Evolutionary conservation across 2,888 invertebrate genomes (phyloP), one percentile per base, ranked within the genome.

Genomic region (Tyria jacobaeae): DNA sequence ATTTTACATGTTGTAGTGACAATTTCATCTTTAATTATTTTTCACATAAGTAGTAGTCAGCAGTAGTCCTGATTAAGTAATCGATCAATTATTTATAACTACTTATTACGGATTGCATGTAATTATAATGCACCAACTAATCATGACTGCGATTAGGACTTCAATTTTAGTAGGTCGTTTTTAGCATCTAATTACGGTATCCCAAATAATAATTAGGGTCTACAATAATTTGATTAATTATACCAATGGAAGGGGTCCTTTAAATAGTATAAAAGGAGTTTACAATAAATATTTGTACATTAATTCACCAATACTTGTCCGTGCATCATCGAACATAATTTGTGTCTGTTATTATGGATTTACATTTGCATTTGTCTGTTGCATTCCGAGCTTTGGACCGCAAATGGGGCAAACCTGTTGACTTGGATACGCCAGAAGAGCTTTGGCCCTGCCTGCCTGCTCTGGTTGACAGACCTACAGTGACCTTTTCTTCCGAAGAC

Each of bases 401-500:
- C 39, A 89, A 90, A 73, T 90, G 89, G 90, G 89, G 89, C 0
- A 72, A 66, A 1, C 74, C 87, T 0, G 70, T 90, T 0, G 87
- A 90, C 64, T 73, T 90, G 63, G 86, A 88, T 3, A 75, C 75
- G 6, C 61, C 81, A 0, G 75, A 76, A 15, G 78, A 79, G 5
- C 64, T 74, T 0, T 39, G 66, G 0, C 73, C 82, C 0, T 86
- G 84, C 64, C 47, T 75, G 1, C 85, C 86, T 15, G 86, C 84
- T 17, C 66, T 80, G 1, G 62, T 88, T 0, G 89, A 90, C 3
- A 61, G 60, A 21, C 75, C 83, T 3, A 74, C 75, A 2, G 76
- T 81, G 0, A 90, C 89, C 0, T 90, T 89, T 56, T 89, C 87
- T 2, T 89, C 89, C 0, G 89, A 90, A 69, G 85, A 86, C 48